These are phyloP conservation scores for Sicus ferrugineus DNA, from an alignment of 2,888 invertebrate species.

Conservation along the genomic window DNA sequence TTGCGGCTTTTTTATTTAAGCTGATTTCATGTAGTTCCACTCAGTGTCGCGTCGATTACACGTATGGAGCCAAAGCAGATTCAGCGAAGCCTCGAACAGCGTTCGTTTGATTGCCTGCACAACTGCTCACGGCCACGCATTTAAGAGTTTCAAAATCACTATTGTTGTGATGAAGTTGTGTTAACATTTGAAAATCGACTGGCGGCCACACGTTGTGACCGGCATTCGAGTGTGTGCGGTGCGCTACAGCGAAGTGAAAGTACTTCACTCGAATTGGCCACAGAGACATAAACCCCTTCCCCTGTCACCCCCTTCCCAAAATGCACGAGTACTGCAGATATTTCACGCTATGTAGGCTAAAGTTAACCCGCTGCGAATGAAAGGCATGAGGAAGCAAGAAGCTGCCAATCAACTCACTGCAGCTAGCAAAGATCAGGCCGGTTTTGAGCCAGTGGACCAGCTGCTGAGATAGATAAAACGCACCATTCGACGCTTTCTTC, in stretches of 20 bases:
- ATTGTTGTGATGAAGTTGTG: constrained; percentile 14
- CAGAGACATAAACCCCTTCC: too few relatives aligned
- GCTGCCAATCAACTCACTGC: background rate
- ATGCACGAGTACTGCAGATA: background rate
- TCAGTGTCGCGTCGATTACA: too few relatives aligned
- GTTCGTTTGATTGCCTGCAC: background rate
- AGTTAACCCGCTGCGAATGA: background rate
- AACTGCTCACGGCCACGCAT: constrained; percentile 3
- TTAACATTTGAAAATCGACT: background rate
- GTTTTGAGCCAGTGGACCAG: too few relatives aligned
- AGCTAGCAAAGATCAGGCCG: too few relatives aligned
- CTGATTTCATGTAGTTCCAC: background rate
- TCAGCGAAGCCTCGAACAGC: background rate
- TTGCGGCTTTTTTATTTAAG: background rate
- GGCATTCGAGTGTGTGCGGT: background rate
- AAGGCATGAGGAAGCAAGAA: background rate
- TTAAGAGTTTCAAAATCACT: constrained; percentile 25
- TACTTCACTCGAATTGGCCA: background rate
- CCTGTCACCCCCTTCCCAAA: too few relatives aligned
- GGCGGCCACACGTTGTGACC: background rate
- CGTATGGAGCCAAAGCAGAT: background rate
- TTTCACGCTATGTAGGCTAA: background rate
- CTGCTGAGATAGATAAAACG: background rate
- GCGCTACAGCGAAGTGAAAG: background rate
- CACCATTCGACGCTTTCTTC: background rate